phyloP scores from a whole-genome alignment of 2,797 vertebrate species.

The Falco peregrinus region DNA sequence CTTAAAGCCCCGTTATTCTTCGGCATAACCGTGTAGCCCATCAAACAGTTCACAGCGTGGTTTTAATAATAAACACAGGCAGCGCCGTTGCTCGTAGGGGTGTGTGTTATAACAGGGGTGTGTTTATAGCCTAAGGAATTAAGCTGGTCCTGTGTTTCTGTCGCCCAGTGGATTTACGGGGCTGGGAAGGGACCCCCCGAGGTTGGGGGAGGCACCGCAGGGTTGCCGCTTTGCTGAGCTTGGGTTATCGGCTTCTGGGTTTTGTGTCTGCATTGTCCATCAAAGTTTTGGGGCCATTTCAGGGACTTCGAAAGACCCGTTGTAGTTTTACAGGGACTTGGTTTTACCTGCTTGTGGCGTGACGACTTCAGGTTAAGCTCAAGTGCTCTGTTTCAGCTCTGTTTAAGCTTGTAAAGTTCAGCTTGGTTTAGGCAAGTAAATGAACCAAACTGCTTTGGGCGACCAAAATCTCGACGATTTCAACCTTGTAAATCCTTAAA shows the following conservation, averaged over 20 bases:
- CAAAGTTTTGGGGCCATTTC: not conserved
- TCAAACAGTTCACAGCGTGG: accelerated
- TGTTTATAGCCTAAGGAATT: not conserved
- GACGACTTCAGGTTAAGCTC: accelerated
- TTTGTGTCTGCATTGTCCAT: accelerated
- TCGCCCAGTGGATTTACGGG: not conserved
- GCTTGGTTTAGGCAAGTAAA: not conserved
- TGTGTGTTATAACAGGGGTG: accelerated
- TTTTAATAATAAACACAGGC: not conserved
- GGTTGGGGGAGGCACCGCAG: not conserved
- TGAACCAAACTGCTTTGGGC: not conserved
- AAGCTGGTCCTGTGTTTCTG: not conserved
- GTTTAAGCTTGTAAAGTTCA: not conserved
- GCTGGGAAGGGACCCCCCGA: not conserved
- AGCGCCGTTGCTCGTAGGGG: accelerated
- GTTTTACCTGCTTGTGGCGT: accelerated
- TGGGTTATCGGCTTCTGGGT: not conserved
- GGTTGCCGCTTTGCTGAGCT: not conserved
- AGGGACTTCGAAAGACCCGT: accelerated
- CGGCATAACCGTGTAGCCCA: accelerated
- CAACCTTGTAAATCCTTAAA: no score
- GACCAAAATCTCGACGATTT: not conserved
- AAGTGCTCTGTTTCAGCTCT: not conserved
- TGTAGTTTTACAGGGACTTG: accelerated
- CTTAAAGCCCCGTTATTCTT: not conserved